Evolutionary conservation across 2,888 invertebrate genomes (phyloP).

Genomic region (Imbricaverruca yamaguchii): DNA sequence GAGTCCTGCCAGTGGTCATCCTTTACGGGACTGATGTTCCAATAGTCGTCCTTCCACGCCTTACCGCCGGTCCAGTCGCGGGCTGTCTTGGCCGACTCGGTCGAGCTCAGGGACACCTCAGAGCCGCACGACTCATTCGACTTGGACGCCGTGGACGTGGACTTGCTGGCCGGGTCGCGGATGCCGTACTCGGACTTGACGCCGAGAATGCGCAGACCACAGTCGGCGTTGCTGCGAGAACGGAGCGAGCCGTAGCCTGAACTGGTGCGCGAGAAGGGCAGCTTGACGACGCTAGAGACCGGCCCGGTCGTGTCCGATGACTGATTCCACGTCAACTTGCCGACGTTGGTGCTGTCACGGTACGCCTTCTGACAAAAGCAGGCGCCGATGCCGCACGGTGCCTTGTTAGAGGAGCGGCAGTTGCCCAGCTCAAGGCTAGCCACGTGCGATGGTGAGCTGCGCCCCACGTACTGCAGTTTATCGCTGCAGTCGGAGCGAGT

Average conservation of each 20-base stretch:
- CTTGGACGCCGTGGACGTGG: neutral
- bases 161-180: conserved; percentile 16
- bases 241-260: neutral
- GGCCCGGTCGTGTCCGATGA: neutral
- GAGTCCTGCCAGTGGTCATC: conserved; percentile 13
- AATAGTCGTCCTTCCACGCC: neutral
- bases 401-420: conserved; percentile 1
- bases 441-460: neutral
- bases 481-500: neutral
- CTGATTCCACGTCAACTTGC: neutral
- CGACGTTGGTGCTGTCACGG: neutral
- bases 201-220: conserved; percentile 12
- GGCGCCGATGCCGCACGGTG: neutral
- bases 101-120: neutral
- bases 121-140: neutral
- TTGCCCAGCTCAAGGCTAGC: neutral
- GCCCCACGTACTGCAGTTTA: neutral
- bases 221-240: conserved; percentile 14
- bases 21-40: conserved; percentile 8
- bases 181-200: conserved; percentile 18
- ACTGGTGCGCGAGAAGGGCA: neutral
- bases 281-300: neutral
- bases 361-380: neutral
- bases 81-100: neutral
- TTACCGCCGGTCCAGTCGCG: conserved; percentile 6